Evolutionary conservation across 2,113 vertebrate genomes (phyloP), one percentile per base, ranked within the genome.

Genomic region (Cyphomyrus plagiostoma): DNA sequence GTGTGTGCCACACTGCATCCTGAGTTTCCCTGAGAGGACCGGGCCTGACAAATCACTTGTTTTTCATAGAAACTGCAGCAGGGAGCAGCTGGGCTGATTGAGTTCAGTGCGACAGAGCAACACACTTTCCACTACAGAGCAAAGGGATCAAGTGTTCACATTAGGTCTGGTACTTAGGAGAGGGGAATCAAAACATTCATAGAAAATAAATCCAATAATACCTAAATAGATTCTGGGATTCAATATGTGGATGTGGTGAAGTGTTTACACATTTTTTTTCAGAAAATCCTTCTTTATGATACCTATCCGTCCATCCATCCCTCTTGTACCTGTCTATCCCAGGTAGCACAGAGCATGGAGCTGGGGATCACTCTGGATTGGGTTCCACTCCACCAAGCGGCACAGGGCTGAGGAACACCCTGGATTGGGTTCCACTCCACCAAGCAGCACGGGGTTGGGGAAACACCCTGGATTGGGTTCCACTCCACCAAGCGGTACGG

Each of bases 91-190:
- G 19, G n/a, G 88, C 88, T 56, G 50, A 84, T 89, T 84, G 88
- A 58, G 88, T 58, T 89, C 70, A 52, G 88, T 6, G 8, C 19
- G 8, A 53, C 70, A 52, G 48, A 70, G 26, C 26, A 21, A 23
- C 15, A 53, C 50, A 49, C 46, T 35, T 82, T 77, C 88, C 7
- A 8, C 48, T 77, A 52, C 70, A 10, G 13, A 35, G 23, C 17
- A 50, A 87, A 89, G 66, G 39, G 88, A 74, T 89, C 66, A 89
- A 53, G 48, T 23, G 49, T 46, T 53, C 30, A 53, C 48, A 89
- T 30, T 15, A 52, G 6, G 48, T 53, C 87, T 56, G 52, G 66
- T 19, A 53, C 70, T 90, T 80, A 56, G 89, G 77, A 46, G 86
- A 56, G 35, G 6, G 85, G 1, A 30, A 80, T 42, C 35, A 80